Conservation (phyloP, 1,140 invertebrate genomes). For the Arctopsyche grandis region DNA sequence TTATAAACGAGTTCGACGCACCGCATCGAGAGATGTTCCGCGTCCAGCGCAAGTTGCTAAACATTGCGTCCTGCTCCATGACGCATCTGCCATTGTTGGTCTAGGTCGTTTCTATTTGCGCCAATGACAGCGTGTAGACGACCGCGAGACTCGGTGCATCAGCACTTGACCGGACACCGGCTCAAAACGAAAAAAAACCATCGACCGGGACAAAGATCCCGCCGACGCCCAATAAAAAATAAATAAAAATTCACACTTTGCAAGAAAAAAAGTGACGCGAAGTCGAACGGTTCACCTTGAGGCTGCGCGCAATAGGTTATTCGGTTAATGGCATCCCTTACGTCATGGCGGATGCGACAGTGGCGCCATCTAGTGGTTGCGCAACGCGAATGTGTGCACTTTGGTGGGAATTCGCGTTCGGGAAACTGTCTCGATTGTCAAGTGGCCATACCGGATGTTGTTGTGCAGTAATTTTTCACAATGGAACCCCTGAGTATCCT, state of each 20-base stretch:
- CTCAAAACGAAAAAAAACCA: too few relatives aligned
- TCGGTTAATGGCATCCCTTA: conserved; percentile 50
- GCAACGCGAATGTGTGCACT: neutral
- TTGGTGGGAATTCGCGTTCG: too few relatives aligned
- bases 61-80: neutral
- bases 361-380: neutral
- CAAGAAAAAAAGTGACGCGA: neutral
- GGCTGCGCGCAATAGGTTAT: conserved; percentile 45
- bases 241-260: too few relatives aligned
- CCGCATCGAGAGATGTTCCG: neutral
- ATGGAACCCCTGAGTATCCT: too few relatives aligned
- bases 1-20: neutral
- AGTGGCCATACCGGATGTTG: too few relatives aligned
- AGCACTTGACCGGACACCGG: too few relatives aligned
- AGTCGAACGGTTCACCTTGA: conserved; percentile 46
- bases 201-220: conserved; percentile 10
- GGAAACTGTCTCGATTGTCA: too few relatives aligned
- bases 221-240: neutral
- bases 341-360: neutral
- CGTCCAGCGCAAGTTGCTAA: neutral
- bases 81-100: conserved; percentile 13
- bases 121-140: neutral
- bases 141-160: neutral
- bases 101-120: conserved; percentile 37
- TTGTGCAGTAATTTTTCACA: too few relatives aligned